Percentiles rank a stretch among this genome's conserved stretches.
Conservation (phyloP, 2,888 invertebrate genomes). For the Dexiosoma caninum region DNA sequence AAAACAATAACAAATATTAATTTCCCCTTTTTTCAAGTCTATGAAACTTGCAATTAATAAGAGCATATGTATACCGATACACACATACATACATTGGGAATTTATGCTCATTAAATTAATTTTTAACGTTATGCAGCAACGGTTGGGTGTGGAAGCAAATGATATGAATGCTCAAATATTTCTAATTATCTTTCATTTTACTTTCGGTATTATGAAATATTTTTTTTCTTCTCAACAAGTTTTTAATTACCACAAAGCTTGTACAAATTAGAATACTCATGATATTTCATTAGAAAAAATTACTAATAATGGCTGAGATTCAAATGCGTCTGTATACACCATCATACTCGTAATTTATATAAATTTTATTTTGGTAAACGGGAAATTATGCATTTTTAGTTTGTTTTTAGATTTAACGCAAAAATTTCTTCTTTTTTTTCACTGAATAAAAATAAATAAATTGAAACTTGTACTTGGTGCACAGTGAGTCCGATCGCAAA, state of each 20-base stretch:
- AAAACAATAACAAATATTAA: too few species aligned
- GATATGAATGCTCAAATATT: constrained; percentile 1
- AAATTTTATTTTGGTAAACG: constrained; percentile 1
- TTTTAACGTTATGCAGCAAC: too few species aligned
- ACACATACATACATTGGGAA: too few species aligned
- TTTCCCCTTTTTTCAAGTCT: too few species aligned
- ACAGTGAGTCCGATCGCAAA: constrained; percentile 6
- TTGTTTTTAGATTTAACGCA: constrained; percentile 30
- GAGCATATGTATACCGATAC: too few species aligned
- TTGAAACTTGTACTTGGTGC: neutral
- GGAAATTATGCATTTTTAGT: constrained; percentile 39
- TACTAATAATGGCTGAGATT: neutral
- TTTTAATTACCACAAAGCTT: constrained; percentile 45
- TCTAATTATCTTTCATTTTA: constrained; percentile 23
- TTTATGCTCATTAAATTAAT: too few species aligned
- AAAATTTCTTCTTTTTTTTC: neutral
- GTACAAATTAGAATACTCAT: constrained; percentile 1
- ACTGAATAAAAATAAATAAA: neutral
- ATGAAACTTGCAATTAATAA: too few species aligned
- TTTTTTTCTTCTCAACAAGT: constrained; percentile 39
- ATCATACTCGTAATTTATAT: neutral
- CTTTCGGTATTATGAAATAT: neutral
- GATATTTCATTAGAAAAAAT: constrained; percentile 5
- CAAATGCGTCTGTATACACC: neutral
- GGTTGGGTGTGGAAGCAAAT: neutral